Base-by-base conservation (phyloP, 1,140 invertebrate species). In the Linepithema humile region DNA sequence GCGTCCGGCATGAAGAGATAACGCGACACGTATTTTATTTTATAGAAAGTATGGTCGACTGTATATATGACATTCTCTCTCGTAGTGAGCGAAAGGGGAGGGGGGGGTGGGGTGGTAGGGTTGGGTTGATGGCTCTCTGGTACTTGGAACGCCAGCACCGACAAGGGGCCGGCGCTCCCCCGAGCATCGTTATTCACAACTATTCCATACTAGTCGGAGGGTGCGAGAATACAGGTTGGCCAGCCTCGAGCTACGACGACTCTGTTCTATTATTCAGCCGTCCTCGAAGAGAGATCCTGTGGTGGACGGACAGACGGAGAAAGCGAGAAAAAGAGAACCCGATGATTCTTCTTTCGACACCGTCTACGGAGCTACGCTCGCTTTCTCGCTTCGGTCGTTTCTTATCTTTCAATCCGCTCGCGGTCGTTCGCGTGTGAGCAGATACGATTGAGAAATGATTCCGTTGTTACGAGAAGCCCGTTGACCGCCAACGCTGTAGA, bases 131-230 rank as follows among this genome's bases (percentile, higher is more conserved):
- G 72, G 64, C 57, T 84, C 57, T 84, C 59, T 60, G 77, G 17
- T 85, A 72, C 69, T 65, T 72, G 40, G 45, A 75, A 53, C 57
- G 38, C 35, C 70, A 82, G 65, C 69, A 64, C 70, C 75, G 48
- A 83, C 78, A 84, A 87, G 90, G 83, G 90, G 72, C 82, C 85
- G 85, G 50, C 84, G 85, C 69, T 92, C 91, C 91, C 92, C 83
- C 64, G 90, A 85, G 92, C 85, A 90, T 92, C 92, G 91, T 93
- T 92, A 93, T 91, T 93, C 91, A 92, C 91, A 90, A 92, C 87
- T 88, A 92, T 89, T 85, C 78, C 85, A 43, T 85, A 91, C 91
- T 89, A 85, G 85, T 74, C 32, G 57, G 85, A 86, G 86, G 67
- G 40, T 85, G 64, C 64, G 82, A 83, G 88, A 82, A 90, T 85